Evolutionary conservation across 2,888 invertebrate species (phyloP).

Genomic region (Cephus rjabovi): DNA sequence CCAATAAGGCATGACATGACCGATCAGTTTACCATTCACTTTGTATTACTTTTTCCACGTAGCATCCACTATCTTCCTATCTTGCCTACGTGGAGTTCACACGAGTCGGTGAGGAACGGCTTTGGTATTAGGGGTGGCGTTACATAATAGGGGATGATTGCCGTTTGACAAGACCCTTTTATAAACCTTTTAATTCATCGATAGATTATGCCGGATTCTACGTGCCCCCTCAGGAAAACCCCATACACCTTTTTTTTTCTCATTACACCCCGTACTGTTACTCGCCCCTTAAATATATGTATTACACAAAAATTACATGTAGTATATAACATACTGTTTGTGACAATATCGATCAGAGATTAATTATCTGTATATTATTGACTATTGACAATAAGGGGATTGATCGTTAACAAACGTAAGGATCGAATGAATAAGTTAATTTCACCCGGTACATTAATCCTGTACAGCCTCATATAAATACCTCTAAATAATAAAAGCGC

Average conservation of each 20-base stretch:
- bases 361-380: too few relatives aligned
- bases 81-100: conserved; percentile 57
- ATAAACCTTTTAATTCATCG: conserved; percentile 49
- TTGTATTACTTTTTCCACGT: conserved; percentile 36
- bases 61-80: conserved; percentile 37
- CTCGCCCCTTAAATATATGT: too few relatives aligned
- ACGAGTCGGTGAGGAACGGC: conserved; percentile 43
- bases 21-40: conserved; percentile 57
- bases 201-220: conserved; percentile 5
- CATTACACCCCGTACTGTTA: neutral
- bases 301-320: too few relatives aligned
- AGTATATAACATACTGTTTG: too few relatives aligned
- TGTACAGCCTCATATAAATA: neutral
- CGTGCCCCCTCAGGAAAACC: neutral
- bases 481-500: neutral
- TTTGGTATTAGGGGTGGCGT: conserved; percentile 43
- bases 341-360: too few relatives aligned
- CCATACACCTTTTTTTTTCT: neutral
- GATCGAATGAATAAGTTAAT: too few relatives aligned
- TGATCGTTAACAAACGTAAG: too few relatives aligned
- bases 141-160: conserved; percentile 62
- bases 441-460: too few relatives aligned
- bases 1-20: conserved; percentile 60
- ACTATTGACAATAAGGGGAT: too few relatives aligned
- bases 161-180: conserved; percentile 53